A percentile compares a stretch with the other conserved stretches of the same genome.
Evolutionary conservation across 2,888 invertebrate species (phyloP).

Genomic region (Platycnemis pennipes): DNA sequence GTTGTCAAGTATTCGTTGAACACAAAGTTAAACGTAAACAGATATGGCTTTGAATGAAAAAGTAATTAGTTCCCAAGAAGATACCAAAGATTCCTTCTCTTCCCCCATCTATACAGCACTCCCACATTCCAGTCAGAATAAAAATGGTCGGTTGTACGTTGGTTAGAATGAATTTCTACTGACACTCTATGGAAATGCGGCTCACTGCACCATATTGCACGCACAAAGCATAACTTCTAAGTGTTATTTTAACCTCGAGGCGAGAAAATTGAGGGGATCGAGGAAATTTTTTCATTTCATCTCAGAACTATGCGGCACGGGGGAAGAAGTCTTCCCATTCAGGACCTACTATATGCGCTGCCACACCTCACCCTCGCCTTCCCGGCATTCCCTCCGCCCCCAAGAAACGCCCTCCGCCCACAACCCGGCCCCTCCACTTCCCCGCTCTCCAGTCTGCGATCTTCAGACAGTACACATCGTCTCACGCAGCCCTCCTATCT

Average conservation of each 20-base stretch:
- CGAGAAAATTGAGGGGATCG: not conserved
- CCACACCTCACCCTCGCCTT: not conserved
- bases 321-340: not conserved
- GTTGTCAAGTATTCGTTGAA: too few relatives aligned
- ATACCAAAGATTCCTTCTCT: not conserved
- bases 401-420: not conserved
- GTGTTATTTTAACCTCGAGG: not conserved
- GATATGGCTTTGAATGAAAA: not conserved
- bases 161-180: not conserved
- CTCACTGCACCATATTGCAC: not conserved
- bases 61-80: not conserved
- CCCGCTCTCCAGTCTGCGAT: not conserved
- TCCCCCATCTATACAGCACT: not conserved
- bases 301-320: not conserved
- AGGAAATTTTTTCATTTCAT: not conserved
- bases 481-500: not conserved
- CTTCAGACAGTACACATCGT: constrained; percentile 18
- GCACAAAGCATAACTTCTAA: not conserved
- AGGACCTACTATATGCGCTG: not conserved
- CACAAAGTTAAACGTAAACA: not conserved
- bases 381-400: not conserved
- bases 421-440: not conserved
- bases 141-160: not conserved
- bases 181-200: not conserved
- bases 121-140: not conserved